These are phyloP conservation scores for Theropithecus gelada DNA, from an alignment of 2,113 vertebrate genomes.

Conservation along the genomic window DNA sequence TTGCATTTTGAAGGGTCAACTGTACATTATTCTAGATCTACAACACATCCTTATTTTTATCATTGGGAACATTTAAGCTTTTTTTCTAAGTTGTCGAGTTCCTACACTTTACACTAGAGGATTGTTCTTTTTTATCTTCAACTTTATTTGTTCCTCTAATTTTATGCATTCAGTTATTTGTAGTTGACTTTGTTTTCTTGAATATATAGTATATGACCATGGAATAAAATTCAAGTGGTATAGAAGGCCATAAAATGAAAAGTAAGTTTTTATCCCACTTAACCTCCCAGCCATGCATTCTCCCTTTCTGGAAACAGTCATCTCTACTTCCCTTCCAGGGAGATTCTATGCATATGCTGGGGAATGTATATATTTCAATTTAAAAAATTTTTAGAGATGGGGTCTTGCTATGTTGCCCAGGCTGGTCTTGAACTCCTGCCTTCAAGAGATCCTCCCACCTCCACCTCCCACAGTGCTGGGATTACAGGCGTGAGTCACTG, in stretches of 20 bases:
- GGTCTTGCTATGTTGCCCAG: no score
- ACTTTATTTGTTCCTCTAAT: background rate
- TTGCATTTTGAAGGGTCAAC: background rate
- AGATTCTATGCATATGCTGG: background rate
- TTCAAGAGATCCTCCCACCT: no score
- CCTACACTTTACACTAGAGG: background rate
- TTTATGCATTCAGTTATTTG: background rate
- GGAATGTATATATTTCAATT: background rate
- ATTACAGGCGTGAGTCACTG: no score
- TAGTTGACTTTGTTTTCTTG: background rate
- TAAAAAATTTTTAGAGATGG: no score
- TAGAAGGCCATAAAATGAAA: background rate
- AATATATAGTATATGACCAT: background rate
- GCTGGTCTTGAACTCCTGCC: no score
- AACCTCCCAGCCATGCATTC: background rate
- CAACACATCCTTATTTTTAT: background rate
- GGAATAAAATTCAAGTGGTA: background rate
- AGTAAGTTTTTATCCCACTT: background rate
- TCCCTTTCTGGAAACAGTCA: background rate
- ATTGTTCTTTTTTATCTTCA: background rate
- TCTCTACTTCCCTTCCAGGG: background rate
- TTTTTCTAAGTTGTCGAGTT: background rate
- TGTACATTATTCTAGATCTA: background rate
- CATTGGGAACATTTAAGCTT: background rate
- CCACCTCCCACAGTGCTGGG: no score